phyloP scores from a whole-genome alignment of 2,797 vertebrate species.

The Gymnothorax reevesii region DNA sequence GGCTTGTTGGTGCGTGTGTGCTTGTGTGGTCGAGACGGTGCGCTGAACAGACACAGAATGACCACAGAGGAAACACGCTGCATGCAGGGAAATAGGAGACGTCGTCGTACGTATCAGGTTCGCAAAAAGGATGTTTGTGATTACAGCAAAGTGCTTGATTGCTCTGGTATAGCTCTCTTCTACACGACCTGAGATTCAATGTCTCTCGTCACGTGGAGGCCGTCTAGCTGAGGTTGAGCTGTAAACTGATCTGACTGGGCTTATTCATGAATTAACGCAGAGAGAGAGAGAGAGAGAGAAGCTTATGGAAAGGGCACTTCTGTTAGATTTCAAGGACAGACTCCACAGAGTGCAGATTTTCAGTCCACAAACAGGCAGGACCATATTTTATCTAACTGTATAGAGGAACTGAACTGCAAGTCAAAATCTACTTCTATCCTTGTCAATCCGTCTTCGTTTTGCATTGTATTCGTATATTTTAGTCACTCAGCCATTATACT shows the following conservation, averaged over 20 bases:
- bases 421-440: too few species aligned
- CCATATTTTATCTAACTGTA: too few species aligned
- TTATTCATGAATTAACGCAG: not conserved
- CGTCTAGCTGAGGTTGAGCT: not conserved
- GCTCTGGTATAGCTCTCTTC: not conserved
- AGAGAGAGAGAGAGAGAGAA: not conserved
- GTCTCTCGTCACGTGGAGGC: not conserved
- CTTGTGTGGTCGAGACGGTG: constrained; percentile 23
- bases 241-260: constrained; percentile 1
- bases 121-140: constrained; percentile 26
- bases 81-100: constrained; percentile 36
- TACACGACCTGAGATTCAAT: not conserved
- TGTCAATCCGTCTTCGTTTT: too few species aligned
- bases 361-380: not conserved
- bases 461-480: too few species aligned
- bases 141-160: not conserved
- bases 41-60: constrained; percentile 22
- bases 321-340: constrained; percentile 39
- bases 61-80: constrained; percentile 37
- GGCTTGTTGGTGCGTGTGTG: not conserved
- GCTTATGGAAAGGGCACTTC: constrained; percentile 22
- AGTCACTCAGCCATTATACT: too few species aligned
- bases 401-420: too few species aligned
- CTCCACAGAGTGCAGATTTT: not conserved
- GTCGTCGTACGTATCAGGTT: constrained; percentile 17